Conservation (phyloP, 2,113 vertebrate genomes). For the Carollia perspicillata region DNA sequence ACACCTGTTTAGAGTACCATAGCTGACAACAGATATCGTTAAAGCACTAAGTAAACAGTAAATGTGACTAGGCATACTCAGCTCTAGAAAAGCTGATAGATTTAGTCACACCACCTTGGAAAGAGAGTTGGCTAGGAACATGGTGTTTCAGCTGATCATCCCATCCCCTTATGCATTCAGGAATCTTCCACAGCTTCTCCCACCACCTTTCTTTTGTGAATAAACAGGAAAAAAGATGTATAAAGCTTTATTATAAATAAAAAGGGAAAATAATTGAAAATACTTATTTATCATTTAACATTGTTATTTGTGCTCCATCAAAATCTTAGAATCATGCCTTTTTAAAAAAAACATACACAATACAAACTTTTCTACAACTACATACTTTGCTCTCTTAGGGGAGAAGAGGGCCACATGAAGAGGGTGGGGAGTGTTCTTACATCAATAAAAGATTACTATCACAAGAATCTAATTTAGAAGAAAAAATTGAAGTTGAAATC, state of each 20-base stretch:
- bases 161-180: conserved; percentile 86
- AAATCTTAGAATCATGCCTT: not conserved
- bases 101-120: conserved; percentile 85
- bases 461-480: not conserved
- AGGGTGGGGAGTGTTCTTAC: not conserved
- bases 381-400: not conserved
- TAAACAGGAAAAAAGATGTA: conserved; percentile 76
- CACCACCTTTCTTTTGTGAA: conserved; percentile 84
- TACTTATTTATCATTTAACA: conserved; percentile 35
- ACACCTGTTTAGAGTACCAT: conserved; percentile 56
- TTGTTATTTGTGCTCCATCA: not conserved
- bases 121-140: conserved; percentile 80
- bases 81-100: conserved; percentile 75
- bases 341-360: not conserved
- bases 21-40: conserved; percentile 44
- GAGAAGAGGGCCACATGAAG: not conserved
- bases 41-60: conserved; percentile 73
- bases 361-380: not conserved
- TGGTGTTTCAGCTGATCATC: conserved; percentile 84
- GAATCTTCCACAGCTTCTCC: conserved; percentile 89
- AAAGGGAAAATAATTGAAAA: conserved; percentile 37
- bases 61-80: conserved; percentile 75
- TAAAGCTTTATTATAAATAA: conserved; percentile 64
- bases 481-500: not conserved
- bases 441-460: not conserved